Evolutionary conservation across 2,113 vertebrate species (phyloP), one percentile per base, ranked within the genome.

Genomic region (Nycticryphes semicollaris): DNA sequence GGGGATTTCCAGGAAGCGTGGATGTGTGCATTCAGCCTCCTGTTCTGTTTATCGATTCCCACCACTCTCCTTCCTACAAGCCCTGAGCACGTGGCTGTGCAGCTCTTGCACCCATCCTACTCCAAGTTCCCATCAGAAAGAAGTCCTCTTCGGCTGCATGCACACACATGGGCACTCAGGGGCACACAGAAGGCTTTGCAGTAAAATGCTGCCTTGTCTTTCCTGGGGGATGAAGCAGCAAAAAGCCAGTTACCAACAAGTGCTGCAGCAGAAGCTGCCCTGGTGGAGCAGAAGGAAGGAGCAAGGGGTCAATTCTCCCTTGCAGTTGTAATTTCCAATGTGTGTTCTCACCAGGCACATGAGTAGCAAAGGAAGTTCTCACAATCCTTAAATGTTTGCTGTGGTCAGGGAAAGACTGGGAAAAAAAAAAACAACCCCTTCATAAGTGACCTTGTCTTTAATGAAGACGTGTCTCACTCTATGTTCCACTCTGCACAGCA

Each of bases 301-400:
- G 19, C 1, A 2, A 0, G 0, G 48, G 64, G 43, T 6, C 45
- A 60, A 8, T 54, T 53, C 54, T 87, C 51, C 72, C 45, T 70
- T 64, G 75, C 2, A 3, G 54, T 6, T 68, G 8, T 83, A 78
- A 23, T 56, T 95, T 74, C 72, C 75, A 19, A 89, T 84, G 18
- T 8, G 18, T 64, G 57, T 60, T 39, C 47, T 84, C 30, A 63
- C n/a, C 67, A 82, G 69, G 62, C 85, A 85, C 33, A 33, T 0
- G 0, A 82, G 73, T 22, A 74, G 74, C 31, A 83, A 90, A 96
- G 87, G 89, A 97, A 89, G 85, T 96, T 95, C 95, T 97, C 94
- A 89, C 72, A 96, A 81, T 68, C 47, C 31, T 92, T 59, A 57
- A 68, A 96, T 39, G 39, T 91, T 83, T 90, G 62, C 75, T 87